Percentiles rank a stretch among this genome's conserved stretches.
Evolutionary conservation across 1,140 invertebrate species (phyloP).

Genomic region (Drosophila lacteicornis): DNA sequence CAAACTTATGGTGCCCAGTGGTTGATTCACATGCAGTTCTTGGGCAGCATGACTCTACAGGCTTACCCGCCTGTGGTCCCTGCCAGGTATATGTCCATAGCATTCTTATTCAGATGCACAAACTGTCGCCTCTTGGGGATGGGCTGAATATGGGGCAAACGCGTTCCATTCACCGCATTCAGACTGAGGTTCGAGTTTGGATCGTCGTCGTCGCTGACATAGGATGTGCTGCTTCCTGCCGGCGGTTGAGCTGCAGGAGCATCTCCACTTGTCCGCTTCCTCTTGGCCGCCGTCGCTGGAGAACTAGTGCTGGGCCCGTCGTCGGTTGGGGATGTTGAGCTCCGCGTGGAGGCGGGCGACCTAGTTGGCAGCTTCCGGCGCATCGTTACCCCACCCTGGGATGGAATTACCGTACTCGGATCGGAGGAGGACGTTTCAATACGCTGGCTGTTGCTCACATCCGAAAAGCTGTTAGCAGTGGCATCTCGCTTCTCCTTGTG

Average conservation of each 20-base stretch:
- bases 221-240: not conserved
- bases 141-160: conserved; percentile 62
- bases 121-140: conserved; percentile 57
- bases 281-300: not conserved
- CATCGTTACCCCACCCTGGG: not conserved
- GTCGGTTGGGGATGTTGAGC: not conserved
- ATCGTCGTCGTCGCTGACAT: conserved; percentile 52
- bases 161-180: conserved; percentile 69
- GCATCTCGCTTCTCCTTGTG: not conserved
- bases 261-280: not conserved
- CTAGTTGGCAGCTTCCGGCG: not conserved
- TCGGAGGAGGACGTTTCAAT: not conserved
- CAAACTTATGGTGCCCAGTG: too few relatives aligned
- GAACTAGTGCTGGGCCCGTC: not conserved
- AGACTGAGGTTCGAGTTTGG: conserved; percentile 47
- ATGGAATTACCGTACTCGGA: not conserved
- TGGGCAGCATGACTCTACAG: too few relatives aligned
- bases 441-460: conserved; percentile 47
- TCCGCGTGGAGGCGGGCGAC: not conserved
- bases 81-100: conserved; percentile 64
- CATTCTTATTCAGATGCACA: conserved; percentile 21
- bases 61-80: conserved; percentile 65
- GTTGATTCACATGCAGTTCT: too few relatives aligned
- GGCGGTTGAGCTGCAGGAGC: too few relatives aligned
- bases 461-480: conserved; percentile 25